Conservation (phyloP, 2,113 vertebrate genomes). For the Serilophus lunatus region DNA sequence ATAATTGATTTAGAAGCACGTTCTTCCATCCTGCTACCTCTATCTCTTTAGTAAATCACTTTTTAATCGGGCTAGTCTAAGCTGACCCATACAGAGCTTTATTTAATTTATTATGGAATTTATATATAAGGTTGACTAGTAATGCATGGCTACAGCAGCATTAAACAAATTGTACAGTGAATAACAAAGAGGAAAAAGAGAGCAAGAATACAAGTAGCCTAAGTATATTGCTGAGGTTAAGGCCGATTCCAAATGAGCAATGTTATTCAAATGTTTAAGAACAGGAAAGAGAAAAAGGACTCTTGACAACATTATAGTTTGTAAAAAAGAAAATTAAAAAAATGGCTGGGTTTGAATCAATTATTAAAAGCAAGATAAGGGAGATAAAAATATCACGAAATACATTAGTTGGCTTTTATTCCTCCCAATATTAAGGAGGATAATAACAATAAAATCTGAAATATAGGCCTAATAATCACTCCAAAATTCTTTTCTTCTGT, state of each 20-base stretch:
- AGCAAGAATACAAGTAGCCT: slow-evolving; percentile 35
- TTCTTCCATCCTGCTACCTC: slow-evolving; percentile 48
- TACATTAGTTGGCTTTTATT: slow-evolving; percentile 27
- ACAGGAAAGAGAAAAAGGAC: slow-evolving; percentile 13
- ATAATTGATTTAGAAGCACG: slow-evolving; percentile 83
- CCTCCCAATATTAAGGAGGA: background rate
- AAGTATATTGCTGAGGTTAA: slow-evolving; percentile 43
- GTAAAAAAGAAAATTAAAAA: slow-evolving; percentile 33
- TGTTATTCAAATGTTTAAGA: slow-evolving; percentile 47
- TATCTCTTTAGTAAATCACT: slow-evolving; percentile 78
- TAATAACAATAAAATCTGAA: background rate
- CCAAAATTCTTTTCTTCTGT: background rate
- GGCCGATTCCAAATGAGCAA: slow-evolving; percentile 38
- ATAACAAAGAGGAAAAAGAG: slow-evolving; percentile 50
- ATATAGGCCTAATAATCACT: background rate
- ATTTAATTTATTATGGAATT: slow-evolving; percentile 73
- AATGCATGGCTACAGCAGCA: slow-evolving; percentile 54
- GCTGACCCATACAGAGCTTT: slow-evolving; percentile 64
- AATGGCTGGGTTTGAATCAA: background rate
- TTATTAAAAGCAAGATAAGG: slow-evolving; percentile 35
- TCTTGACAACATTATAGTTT: slow-evolving; percentile 39
- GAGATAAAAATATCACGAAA: slow-evolving; percentile 12
- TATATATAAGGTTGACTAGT: slow-evolving; percentile 56
- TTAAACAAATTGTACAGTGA: slow-evolving; percentile 62
- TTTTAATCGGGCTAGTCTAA: slow-evolving; percentile 72